These are phyloP conservation scores for Cataglyphis rosenhaueri DNA, from an alignment of 2,888 invertebrate species.

Conservation along the genomic window DNA sequence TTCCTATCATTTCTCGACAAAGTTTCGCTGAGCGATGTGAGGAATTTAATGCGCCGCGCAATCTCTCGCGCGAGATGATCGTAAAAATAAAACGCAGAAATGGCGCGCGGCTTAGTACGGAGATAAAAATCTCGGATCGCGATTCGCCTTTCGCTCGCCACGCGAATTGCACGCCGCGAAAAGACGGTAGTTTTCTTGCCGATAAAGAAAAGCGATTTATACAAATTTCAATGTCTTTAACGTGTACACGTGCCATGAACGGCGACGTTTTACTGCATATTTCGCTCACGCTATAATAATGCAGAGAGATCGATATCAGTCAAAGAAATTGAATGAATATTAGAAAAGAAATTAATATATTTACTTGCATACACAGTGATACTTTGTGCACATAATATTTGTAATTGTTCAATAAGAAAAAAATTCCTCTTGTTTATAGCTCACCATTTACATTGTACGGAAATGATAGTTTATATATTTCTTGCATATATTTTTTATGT, in stretches of 20 bases:
- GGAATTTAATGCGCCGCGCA: conserved; percentile 7
- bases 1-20: not conserved
- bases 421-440: not conserved
- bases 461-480: conserved; percentile 11
- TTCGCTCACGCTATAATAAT: not conserved
- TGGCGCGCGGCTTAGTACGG: not conserved
- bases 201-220: conserved; percentile 47
- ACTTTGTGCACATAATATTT: not conserved
- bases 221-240: conserved; percentile 47
- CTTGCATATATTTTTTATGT: not conserved
- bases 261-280: conserved; percentile 63
- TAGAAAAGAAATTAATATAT: not conserved
- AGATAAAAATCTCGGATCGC: conserved; percentile 39
- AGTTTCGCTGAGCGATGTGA: conserved; percentile 19
- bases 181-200: not conserved
- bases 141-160: conserved; percentile 36
- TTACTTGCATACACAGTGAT: not conserved
- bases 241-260: conserved; percentile 50
- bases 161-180: conserved; percentile 15
- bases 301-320: not conserved
- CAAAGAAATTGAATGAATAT: too few relatives aligned
- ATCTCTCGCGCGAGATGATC: conserved; percentile 29
- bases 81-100: conserved; percentile 46
- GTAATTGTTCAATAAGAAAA: not conserved
- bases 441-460: not conserved